Evolutionary conservation across 2,797 vertebrate genomes (phyloP), one percentile per base, ranked within the genome.

Genomic region (Platalea minor): DNA sequence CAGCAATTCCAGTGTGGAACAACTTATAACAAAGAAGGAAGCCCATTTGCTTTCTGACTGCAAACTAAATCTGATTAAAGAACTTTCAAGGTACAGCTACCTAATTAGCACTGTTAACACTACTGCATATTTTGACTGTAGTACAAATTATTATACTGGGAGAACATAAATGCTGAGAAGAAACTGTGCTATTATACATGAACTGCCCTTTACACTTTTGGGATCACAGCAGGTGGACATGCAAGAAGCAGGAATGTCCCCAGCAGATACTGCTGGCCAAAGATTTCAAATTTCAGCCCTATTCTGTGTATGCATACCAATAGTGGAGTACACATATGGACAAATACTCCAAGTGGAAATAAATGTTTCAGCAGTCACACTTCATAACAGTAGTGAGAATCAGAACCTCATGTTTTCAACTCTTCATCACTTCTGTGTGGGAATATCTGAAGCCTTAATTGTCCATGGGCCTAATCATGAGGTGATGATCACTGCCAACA

Each of bases 381-480:
- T 79, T 78, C 10, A 2, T 60, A 77, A 51, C 48, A 79, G 67
- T 6, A 70, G 70, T 74, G 85, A 89, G 88, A 95, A 94, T 95
- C 83, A 93, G 77, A 96, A 93, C 80, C 74, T 93, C 48, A 67
- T 91, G 85, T 93, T 93, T 95, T 51, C 57, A 88, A 72, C 31
- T 76, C 41, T 83, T 96, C 76, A 24, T 81, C 61, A 59, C 56
- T 94, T 93, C 75, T 87, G 14, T 81, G 61, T 63, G 67, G 74
- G 70, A 94, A 89, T 76, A 93, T 88, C 81, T 79, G 63, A 93
- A 74, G 28, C 33, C 23, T 85, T 91, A 90, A 51, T 57, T 90
- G 80, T 68, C 63, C 77, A 46, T 3, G 37, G 67, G 39, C 53
- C 63, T 85, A 89, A 89, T 63, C 74, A 89, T 4, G 39, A 79